Evolutionary conservation across 2,797 vertebrate species (phyloP).

Genomic region (Parambassis ranga): DNA sequence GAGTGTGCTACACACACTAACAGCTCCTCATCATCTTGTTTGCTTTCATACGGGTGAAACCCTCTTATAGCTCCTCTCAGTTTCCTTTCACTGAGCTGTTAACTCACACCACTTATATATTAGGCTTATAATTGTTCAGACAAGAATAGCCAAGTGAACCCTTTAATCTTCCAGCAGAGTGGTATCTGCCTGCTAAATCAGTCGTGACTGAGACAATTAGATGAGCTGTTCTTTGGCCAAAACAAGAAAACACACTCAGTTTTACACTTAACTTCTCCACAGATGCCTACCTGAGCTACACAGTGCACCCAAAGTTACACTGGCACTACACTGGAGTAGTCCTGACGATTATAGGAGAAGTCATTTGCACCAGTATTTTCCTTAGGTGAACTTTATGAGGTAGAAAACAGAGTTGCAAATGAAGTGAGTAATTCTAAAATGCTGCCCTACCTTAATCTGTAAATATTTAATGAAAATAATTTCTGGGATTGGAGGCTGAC

Average conservation of each 20-base stretch:
- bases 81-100: constrained; percentile 10
- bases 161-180: constrained; percentile 38
- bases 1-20: too few relatives aligned
- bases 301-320: background rate
- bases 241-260: constrained; percentile 13
- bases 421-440: too few relatives aligned
- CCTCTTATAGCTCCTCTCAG: background rate
- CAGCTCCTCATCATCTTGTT: background rate
- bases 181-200: constrained; percentile 46
- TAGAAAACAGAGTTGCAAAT: too few relatives aligned
- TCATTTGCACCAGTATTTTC: rapidly evolving
- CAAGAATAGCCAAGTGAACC: constrained; percentile 35
- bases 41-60: background rate
- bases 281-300: background rate
- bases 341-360: too few relatives aligned
- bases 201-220: constrained; percentile 52
- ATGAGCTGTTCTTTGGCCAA: constrained; percentile 19
- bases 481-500: too few relatives aligned
- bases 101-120: constrained; percentile 19
- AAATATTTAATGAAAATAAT: too few relatives aligned
- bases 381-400: background rate
- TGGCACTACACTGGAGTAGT: background rate
- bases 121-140: constrained; percentile 45
- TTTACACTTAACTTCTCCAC: constrained; percentile 9
- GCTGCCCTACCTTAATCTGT: too few relatives aligned